A percentile compares a stretch with the other conserved stretches of the same genome.
phyloP scores from a whole-genome alignment of 2,888 invertebrate genomes.

The Eupithecia dodoneata region DNA sequence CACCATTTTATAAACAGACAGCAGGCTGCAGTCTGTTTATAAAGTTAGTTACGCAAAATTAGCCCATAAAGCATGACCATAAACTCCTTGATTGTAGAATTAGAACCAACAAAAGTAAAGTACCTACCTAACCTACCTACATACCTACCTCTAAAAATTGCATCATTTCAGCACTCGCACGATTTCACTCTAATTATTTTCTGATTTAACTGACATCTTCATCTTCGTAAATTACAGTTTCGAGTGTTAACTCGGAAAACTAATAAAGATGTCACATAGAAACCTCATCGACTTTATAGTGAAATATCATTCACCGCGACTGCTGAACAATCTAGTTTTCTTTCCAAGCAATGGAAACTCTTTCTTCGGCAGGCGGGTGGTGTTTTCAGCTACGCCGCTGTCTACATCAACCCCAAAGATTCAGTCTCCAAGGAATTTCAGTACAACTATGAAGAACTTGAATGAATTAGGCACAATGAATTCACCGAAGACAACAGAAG shows the following conservation, averaged over 20 bases:
- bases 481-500: constrained; percentile 62
- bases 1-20: no score
- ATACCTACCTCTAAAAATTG: no score
- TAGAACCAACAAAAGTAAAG: no score
- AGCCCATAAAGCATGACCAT: no score
- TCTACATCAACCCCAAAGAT: constrained; percentile 65
- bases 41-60: no score
- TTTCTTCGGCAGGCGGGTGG: constrained; percentile 71
- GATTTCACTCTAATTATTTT: background rate
- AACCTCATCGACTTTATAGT: constrained; percentile 77
- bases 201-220: background rate
- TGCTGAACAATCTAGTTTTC: constrained; percentile 73
- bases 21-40: no score
- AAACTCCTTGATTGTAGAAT: no score
- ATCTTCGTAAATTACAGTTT: background rate
- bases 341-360: constrained; percentile 79
- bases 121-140: no score
- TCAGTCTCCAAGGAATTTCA: constrained; percentile 67
- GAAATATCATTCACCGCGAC: constrained; percentile 74
- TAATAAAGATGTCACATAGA: constrained; percentile 66
- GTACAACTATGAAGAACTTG: constrained; percentile 58
- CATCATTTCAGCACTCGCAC: background rate
- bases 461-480: constrained; percentile 56
- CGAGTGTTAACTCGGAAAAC: background rate
- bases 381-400: constrained; percentile 56